Conservation (phyloP, 2,113 vertebrate genomes). For the Ailurus styani region DNA sequence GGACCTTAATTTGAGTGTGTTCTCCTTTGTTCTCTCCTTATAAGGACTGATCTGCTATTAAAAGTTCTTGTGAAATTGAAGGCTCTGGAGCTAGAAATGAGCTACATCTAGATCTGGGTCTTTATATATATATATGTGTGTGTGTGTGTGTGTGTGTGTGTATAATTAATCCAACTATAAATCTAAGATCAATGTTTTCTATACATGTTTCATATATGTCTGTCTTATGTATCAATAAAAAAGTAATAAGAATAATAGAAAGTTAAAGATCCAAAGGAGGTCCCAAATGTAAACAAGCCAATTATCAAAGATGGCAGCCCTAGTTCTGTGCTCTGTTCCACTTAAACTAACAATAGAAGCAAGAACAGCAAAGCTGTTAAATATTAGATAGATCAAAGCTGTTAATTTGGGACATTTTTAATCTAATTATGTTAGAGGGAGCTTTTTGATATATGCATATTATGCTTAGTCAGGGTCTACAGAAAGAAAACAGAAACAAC, state of each 20-base stretch:
- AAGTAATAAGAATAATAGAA: background rate
- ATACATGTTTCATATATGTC: background rate
- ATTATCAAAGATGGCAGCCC: background rate
- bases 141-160: background rate
- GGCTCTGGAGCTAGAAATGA: background rate
- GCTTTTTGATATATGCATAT: background rate
- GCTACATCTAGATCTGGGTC: background rate
- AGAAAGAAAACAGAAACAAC: background rate
- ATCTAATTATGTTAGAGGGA: background rate
- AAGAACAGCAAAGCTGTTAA: background rate
- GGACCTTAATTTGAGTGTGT: background rate
- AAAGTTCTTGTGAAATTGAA: background rate
- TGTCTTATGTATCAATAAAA: background rate
- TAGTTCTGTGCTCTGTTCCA: background rate
- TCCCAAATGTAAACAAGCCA: background rate
- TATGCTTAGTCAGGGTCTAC: background rate
- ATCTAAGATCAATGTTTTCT: background rate
- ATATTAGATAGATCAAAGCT: background rate
- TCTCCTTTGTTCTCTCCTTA: background rate
- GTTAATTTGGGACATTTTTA: background rate
- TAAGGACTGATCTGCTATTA: background rate
- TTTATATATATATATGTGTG: background rate
- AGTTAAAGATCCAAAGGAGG: background rate
- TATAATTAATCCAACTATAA: background rate
- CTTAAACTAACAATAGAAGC: background rate